A percentile compares a stretch with the other conserved stretches of the same genome.
phyloP scores from a whole-genome alignment of 2,113 vertebrate genomes.

The Elaphurus davidianus region DNA sequence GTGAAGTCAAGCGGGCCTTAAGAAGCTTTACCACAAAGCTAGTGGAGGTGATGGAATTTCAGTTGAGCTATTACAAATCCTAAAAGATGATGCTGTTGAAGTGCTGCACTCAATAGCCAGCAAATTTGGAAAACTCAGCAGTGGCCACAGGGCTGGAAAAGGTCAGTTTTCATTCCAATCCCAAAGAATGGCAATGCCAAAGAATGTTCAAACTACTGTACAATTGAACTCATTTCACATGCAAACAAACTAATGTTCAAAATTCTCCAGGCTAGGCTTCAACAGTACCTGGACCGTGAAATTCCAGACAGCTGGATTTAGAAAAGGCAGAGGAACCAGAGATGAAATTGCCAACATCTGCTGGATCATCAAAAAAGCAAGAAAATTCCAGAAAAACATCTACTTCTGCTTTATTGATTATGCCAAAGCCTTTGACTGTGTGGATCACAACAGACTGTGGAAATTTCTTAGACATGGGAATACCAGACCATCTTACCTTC shows the following conservation, averaged over 20 bases:
- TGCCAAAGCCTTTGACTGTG: background rate
- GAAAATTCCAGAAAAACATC: background rate
- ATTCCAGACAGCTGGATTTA: background rate
- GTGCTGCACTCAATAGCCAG: background rate
- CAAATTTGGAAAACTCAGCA: background rate
- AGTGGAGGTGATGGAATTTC: background rate
- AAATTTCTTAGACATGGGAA: background rate
- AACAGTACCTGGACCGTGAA: background rate
- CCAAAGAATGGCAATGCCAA: background rate
- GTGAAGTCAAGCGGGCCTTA: no score
- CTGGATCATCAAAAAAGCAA: background rate
- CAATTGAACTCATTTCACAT: background rate
- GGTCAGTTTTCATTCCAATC: background rate
- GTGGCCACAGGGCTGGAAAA: background rate
- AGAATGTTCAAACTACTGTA: background rate
- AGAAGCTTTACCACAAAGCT: no score
- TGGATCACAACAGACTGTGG: background rate
- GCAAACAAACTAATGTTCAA: background rate
- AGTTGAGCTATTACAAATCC: background rate
- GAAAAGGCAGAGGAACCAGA: background rate
- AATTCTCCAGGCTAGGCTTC: background rate
- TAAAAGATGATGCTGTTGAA: background rate
- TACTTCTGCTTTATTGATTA: background rate
- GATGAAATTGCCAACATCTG: background rate
- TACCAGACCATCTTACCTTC: background rate